These are phyloP conservation scores for Oegoconia quadripuncta DNA, from an alignment of 2,888 invertebrate species.

Conservation along the genomic window DNA sequence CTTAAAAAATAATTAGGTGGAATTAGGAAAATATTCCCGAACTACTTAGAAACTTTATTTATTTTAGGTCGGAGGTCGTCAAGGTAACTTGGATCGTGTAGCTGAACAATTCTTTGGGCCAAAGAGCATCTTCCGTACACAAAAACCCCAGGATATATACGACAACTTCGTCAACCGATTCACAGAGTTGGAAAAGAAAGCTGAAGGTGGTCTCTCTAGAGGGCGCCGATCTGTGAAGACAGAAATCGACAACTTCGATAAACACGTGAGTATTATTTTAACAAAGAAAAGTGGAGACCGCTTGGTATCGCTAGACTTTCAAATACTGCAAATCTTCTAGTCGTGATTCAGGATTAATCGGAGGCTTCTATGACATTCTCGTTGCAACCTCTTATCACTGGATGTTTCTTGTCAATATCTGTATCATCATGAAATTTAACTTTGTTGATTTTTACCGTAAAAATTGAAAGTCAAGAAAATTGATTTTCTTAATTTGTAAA, in stretches of 20 bases:
- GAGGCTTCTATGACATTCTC: no score
- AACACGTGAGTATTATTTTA: conserved; percentile 46
- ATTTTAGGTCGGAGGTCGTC: conserved; percentile 81
- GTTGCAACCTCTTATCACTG: no score
- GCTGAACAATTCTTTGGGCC: conserved; percentile 89
- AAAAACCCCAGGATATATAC: conserved; percentile 59
- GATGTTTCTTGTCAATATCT: no score
- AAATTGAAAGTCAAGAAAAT: no score
- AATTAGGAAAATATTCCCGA: no score
- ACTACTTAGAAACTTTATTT: no score
- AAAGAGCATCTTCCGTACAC: conserved; percentile 77
- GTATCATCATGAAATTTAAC: no score
- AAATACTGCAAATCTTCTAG: no score
- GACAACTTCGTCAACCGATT: conserved; percentile 43
- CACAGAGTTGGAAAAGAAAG: conserved; percentile 58
- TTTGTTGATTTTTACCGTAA: no score
- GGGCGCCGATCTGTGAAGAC: conserved; percentile 62
- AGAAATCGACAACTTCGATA: conserved; percentile 69
- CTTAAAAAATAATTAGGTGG: no score
- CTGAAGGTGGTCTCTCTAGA: conserved; percentile 59
- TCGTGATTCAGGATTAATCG: no score
- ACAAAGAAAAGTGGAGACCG: neutral
- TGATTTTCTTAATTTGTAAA: no score
- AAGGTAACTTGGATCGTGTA: conserved; percentile 88
- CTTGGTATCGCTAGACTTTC: neutral